These are phyloP conservation scores for Drosophila pectinifera DNA, from an alignment of 1,140 invertebrate species.

Conservation along the genomic window DNA sequence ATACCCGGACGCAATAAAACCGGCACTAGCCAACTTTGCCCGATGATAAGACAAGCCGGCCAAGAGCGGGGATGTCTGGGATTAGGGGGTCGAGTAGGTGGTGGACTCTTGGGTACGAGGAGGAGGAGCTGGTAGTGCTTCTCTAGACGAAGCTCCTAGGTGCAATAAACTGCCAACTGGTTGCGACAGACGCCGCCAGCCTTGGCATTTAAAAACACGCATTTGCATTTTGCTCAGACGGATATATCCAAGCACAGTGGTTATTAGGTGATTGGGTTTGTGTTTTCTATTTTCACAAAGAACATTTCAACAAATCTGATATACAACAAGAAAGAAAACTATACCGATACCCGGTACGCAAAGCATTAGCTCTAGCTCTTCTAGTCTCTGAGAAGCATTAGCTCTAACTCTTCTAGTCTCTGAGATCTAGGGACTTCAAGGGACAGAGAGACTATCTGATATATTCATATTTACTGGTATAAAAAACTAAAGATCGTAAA, in stretches of 20 bases:
- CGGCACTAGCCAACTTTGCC: slow-evolving; percentile 36
- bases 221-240: slow-evolving; percentile 52
- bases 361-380: too few species aligned
- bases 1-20: slow-evolving; percentile 34
- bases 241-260: slow-evolving; percentile 36
- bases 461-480: too few species aligned
- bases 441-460: too few species aligned
- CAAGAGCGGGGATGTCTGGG: slow-evolving; percentile 20
- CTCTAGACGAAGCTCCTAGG: slow-evolving; percentile 11
- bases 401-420: too few species aligned
- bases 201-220: slow-evolving; percentile 69
- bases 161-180: slow-evolving; percentile 57
- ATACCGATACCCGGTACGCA: too few species aligned
- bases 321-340: too few species aligned
- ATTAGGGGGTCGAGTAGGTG: slow-evolving; percentile 16
- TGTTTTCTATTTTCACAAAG: background rate
- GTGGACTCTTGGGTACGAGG: slow-evolving; percentile 2
- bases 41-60: slow-evolving; percentile 70
- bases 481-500: background rate
- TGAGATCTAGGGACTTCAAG: too few species aligned
- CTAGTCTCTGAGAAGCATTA: too few species aligned
- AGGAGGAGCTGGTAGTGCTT: slow-evolving; percentile 2
- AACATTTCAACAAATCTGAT: too few species aligned
- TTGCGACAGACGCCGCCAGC: slow-evolving; percentile 30
- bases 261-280: background rate